Conservation (phyloP, 1,140 invertebrate genomes). For the Rhagoletis zephyria region DNA sequence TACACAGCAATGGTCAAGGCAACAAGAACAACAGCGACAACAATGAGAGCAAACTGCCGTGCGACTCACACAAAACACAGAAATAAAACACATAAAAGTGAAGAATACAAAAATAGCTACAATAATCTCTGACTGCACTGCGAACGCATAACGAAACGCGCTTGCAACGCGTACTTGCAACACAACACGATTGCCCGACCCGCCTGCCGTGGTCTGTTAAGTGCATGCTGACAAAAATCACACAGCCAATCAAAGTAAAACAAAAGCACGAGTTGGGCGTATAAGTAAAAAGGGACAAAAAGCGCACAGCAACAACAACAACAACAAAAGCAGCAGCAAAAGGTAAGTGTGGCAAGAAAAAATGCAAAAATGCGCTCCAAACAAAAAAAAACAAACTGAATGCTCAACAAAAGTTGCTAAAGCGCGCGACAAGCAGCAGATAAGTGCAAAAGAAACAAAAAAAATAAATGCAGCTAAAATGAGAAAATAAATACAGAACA, state of each 20-base stretch:
- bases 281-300: too few relatives aligned
- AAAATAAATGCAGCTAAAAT: neutral
- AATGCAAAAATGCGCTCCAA: neutral
- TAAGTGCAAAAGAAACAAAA: neutral
- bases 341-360: constrained; percentile 9
- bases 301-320: neutral
- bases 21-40: neutral
- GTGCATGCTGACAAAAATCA: constrained; percentile 44
- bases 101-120: neutral
- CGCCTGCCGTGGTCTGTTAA: neutral
- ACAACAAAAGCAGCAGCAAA: neutral
- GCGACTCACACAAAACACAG: neutral
- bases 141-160: constrained; percentile 43
- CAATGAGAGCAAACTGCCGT: neutral
- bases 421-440: constrained; percentile 40
- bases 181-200: neutral
- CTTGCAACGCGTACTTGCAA: constrained; percentile 32
- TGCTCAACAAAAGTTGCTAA: constrained; percentile 29
- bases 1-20: neutral
- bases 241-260: constrained; percentile 43
- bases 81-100: neutral
- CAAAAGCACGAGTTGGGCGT: neutral
- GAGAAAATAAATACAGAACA: neutral
- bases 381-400: neutral
- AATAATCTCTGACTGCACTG: constrained; percentile 20